Evolutionary conservation across 2,113 vertebrate genomes (phyloP).

Genomic region (Indicator maculatus): DNA sequence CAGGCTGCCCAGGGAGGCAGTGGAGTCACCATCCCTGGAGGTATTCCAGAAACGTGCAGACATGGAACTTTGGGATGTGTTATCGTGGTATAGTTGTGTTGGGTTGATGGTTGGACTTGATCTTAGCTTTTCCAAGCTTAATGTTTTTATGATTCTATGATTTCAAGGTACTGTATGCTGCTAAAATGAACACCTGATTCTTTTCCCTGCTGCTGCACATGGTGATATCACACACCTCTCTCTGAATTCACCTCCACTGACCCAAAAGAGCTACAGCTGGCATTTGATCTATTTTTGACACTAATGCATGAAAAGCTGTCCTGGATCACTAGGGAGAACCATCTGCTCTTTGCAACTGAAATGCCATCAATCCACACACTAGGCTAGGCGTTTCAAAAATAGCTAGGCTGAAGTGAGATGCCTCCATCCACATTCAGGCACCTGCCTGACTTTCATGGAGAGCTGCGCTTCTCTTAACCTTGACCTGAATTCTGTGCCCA

Average conservation of each 20-base stretch:
- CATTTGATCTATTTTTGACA: slow-evolving; percentile 39
- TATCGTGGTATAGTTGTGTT: no score
- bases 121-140: no score
- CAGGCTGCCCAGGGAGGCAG: no score
- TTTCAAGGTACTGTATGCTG: background rate
- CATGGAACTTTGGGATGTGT: no score
- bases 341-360: slow-evolving; percentile 58
- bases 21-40: no score
- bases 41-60: no score
- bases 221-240: background rate
- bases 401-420: slow-evolving; percentile 14
- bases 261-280: slow-evolving; percentile 44
- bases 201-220: background rate
- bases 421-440: background rate
- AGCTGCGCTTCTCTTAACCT: background rate
- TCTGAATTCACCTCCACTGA: slow-evolving; percentile 30
- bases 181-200: background rate
- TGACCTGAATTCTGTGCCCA: background rate
- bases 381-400: slow-evolving; percentile 42
- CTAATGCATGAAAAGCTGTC: slow-evolving; percentile 43
- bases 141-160: no score
- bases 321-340: slow-evolving; percentile 22
- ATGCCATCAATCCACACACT: slow-evolving; percentile 29
- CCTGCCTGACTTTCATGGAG: background rate
- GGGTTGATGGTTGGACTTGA: no score